phyloP scores from a whole-genome alignment of 2,888 invertebrate genomes.

The Hyalella azteca region DNA sequence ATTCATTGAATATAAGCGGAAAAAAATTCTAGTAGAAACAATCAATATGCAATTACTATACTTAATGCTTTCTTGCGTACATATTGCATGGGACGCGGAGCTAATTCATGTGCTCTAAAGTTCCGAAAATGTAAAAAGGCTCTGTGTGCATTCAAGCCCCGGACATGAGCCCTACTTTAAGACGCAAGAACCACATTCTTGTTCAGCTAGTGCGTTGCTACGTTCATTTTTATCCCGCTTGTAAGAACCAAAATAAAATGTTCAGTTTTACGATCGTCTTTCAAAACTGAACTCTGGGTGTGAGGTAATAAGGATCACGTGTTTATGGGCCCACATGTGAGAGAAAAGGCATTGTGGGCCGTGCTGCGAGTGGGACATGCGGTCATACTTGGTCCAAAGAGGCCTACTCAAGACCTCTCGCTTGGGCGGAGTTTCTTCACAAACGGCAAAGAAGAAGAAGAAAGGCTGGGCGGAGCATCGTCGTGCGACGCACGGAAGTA shows the following conservation, averaged over 20 bases:
- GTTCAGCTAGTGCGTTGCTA: slow-evolving; percentile 23
- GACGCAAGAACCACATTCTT: slow-evolving; percentile 29
- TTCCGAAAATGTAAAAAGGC: no score
- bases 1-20: no score
- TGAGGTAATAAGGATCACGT: not conserved
- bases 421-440: slow-evolving; percentile 21
- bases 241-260: not conserved
- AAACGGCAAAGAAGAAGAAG: not conserved
- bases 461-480: not conserved
- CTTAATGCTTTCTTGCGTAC: no score
- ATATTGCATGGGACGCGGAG: no score
- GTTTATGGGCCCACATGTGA: not conserved
- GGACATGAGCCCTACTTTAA: slow-evolving; percentile 21
- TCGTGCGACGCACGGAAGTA: no score
- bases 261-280: not conserved
- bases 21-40: no score
- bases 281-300: not conserved
- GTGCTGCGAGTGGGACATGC: slow-evolving; percentile 1
- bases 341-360: not conserved
- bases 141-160: not conserved
- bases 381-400: slow-evolving; percentile 29
- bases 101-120: no score
- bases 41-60: no score
- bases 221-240: not conserved
- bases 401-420: slow-evolving; percentile 24